A percentile compares a stretch with the other conserved stretches of the same genome.
Evolutionary conservation across 2,113 vertebrate species (phyloP).

Genomic region (Nyctereutes procyonoides): DNA sequence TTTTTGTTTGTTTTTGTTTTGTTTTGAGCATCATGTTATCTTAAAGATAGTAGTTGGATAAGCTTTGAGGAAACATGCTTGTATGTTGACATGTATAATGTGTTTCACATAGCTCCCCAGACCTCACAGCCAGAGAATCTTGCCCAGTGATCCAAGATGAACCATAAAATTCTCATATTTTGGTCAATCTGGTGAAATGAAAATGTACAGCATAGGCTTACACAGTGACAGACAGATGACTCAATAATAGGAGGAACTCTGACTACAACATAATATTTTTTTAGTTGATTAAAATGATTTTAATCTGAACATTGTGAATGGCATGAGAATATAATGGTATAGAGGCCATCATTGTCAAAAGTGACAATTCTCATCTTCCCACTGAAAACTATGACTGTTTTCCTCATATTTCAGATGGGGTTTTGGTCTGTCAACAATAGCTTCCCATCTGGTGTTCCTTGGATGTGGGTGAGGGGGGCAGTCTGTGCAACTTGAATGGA

Average conservation of each 20-base stretch:
- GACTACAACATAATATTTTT: not conserved
- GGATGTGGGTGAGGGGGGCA: fast-evolving
- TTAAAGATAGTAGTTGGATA: not conserved
- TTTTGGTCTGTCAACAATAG: fast-evolving
- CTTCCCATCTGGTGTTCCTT: not conserved
- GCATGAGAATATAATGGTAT: not conserved
- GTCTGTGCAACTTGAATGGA: fast-evolving
- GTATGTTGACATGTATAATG: fast-evolving
- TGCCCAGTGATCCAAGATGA: not conserved
- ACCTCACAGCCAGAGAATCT: not conserved
- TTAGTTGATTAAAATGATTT: not conserved
- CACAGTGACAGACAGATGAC: not conserved
- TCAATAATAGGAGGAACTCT: not conserved
- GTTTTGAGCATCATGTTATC: not conserved
- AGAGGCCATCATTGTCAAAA: fast-evolving
- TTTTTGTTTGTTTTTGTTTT: too few relatives aligned
- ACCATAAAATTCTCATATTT: not conserved
- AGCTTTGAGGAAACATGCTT: not conserved
- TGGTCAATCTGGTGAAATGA: not conserved
- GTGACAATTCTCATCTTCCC: not conserved
- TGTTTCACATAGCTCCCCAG: fast-evolving
- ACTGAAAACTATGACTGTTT: too few relatives aligned
- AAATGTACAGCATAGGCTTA: not conserved
- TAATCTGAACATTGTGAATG: not conserved
- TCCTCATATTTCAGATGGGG: fast-evolving